Base-by-base conservation (phyloP, 2,888 invertebrate species). In the Oscheius onirici region DNA sequence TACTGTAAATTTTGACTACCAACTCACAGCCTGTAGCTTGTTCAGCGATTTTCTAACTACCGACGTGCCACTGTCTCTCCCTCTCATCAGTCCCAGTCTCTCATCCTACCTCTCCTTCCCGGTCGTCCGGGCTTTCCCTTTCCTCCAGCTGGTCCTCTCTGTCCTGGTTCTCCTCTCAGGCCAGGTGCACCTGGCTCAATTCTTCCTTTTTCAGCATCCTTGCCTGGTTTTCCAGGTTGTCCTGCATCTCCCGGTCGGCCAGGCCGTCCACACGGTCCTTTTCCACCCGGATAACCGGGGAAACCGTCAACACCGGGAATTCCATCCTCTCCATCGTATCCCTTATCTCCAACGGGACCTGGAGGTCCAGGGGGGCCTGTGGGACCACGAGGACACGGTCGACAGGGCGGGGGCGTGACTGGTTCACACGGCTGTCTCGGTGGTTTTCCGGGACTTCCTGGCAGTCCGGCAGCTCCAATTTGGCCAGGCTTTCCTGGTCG, bases 391-490 rank as follows among this genome's bases (percentile, higher is more conserved):
- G 72, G 74, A 17, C 77, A 77, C 10, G 74, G 71, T 52, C 73
- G 61, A 55, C 77, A 77, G n/a, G 77, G 77, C 26, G 77, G 77
- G 44, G 77, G 77, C 1, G 75, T 63, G 2, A 60, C 51, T 15
- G 73, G 57, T 11, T 73, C 77, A 26, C 77, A 77, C 11, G 74
- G 73, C 11, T 69, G 57, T 13, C 10, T 67, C 40, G 71, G 68
- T n/a, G 72, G 60, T 22, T 26, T 20, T 3, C 74, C 76, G 24
- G 78, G 78, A 1, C 63, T 70, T 54, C 78, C 78, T 17, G 76
- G 76, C 51, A 61, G 11, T 65, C 78, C 78, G n/a, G 74, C 73
- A 6, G 76, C 73, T 72, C 78, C 78, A 5, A 69, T 69, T 22
- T 70, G 69, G 61, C 78, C 78, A 10, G 76, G 73, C 15, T 61